These are phyloP conservation scores for Megalops atlanticus DNA, from an alignment of 2,113 vertebrate species.

Conservation along the genomic window DNA sequence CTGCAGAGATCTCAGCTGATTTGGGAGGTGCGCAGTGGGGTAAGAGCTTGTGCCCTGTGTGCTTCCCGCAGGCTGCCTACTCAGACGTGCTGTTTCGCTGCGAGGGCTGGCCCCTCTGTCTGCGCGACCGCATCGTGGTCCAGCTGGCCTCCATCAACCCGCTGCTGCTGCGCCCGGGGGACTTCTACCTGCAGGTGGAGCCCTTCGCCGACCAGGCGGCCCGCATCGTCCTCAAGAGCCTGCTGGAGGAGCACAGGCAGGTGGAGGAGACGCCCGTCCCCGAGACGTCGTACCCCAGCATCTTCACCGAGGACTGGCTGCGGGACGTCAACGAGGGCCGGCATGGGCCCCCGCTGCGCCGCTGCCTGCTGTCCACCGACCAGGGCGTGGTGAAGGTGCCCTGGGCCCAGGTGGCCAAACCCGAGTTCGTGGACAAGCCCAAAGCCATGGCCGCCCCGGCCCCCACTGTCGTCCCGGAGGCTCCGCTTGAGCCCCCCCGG, in stretches of 20 bases:
- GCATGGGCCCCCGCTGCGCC: slow-evolving; percentile 64
- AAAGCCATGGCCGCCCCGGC: slow-evolving; percentile 35
- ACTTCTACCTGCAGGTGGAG: slow-evolving; percentile 88
- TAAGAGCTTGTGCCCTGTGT: slow-evolving; percentile 8
- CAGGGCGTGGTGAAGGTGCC: slow-evolving; percentile 73
- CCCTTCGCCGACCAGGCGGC: slow-evolving; percentile 74
- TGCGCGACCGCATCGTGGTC: slow-evolving; percentile 77
- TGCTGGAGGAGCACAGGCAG: slow-evolving; percentile 70
- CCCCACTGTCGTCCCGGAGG: slow-evolving; percentile 31
- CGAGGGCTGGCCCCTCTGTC: slow-evolving; percentile 90
- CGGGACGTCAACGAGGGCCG: slow-evolving; percentile 70
- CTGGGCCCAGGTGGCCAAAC: slow-evolving; percentile 78
- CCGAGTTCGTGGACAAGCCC: slow-evolving; percentile 74
- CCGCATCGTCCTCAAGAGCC: slow-evolving; percentile 77
- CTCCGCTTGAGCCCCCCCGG: slow-evolving; percentile 36
- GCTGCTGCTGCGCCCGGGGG: slow-evolving; percentile 74
- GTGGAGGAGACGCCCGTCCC: slow-evolving; percentile 76
- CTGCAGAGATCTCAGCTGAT: background rate
- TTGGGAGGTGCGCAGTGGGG: background rate
- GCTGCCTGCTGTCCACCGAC: slow-evolving; percentile 79
- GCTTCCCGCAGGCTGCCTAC: slow-evolving; percentile 74
- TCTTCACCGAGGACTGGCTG: slow-evolving; percentile 82
- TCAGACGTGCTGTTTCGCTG: slow-evolving; percentile 77
- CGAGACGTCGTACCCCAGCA: slow-evolving; percentile 65
- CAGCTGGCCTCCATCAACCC: slow-evolving; percentile 80